Percentiles rank a stretch among this genome's conserved stretches.
Evolutionary conservation across 1,140 invertebrate genomes (phyloP).

Genomic region (Temnothorax nylanderi): DNA sequence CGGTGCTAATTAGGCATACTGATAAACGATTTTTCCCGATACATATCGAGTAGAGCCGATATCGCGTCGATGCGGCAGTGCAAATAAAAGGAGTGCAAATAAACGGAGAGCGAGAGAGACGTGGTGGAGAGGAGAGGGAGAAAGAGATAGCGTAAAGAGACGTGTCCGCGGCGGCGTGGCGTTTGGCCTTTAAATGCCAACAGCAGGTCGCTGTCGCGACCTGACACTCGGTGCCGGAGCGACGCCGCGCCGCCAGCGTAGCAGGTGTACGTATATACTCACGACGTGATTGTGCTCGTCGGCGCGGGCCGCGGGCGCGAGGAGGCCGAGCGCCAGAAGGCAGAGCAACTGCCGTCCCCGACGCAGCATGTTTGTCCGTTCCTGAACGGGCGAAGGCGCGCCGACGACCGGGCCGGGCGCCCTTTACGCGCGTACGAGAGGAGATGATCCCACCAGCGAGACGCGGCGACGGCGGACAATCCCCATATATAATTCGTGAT

Average conservation of each 20-base stretch:
- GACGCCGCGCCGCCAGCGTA: neutral
- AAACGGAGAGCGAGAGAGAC: neutral
- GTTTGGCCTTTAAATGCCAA: constrained; percentile 40
- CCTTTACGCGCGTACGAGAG: constrained; percentile 52
- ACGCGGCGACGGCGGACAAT: constrained; percentile 64
- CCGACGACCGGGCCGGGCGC: constrained; percentile 51
- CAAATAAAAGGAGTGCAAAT: too few relatives aligned
- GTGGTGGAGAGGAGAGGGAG: neutral
- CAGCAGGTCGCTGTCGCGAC: neutral
- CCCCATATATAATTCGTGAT: constrained; percentile 73
- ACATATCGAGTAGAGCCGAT: neutral
- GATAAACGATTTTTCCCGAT: neutral
- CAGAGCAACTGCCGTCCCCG: constrained; percentile 76
- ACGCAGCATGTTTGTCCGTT: constrained; percentile 74
- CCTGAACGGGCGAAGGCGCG: constrained; percentile 61
- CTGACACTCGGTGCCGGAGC: neutral
- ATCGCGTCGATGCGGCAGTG: neutral
- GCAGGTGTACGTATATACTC: constrained; percentile 77
- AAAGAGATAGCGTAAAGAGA: neutral
- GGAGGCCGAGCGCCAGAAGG: constrained; percentile 77
- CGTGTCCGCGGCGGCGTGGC: neutral
- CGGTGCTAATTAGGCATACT: neutral
- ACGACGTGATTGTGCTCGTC: constrained; percentile 89
- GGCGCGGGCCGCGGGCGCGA: constrained; percentile 77
- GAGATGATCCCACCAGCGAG: constrained; percentile 58